Base-by-base conservation (phyloP, 2,888 invertebrate species). In the Cepaea hortensis region DNA sequence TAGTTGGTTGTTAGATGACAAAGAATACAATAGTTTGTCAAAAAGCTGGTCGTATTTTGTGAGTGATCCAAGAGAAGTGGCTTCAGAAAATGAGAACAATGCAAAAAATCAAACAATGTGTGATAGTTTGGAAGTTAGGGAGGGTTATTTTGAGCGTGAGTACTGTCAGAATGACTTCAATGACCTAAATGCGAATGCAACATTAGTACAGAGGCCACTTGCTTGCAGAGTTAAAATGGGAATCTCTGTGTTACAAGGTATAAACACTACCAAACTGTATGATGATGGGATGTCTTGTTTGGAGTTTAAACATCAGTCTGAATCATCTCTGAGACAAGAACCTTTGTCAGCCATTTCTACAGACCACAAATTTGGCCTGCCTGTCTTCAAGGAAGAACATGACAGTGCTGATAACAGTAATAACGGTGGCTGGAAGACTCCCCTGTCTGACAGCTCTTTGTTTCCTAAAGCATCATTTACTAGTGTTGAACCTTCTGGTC, bases 61-160 rank as follows among this genome's bases (percentile, higher is more conserved):
- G 20, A 65, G 65, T 35, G 68, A 81, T n/a, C 18, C 46, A 68
- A 55, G 18, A 20, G 50, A 18, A 50, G 20, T 11, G 13, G 6
- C 6, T 23, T n/a, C 3, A 7, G 15, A 15, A 5, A 68, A 18
- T 18, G 68, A 55, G 20, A 9, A 55, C 11, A 55, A 55, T n/a
- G 2, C 15, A 11, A 11, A 61, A n/a, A 77, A 23, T 46, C 18
- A 13, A 46, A 48, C 2, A 0, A 20, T 9, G 20, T 4, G 18
- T 55, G n/a, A n/a, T 62, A 55, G 62, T 55, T 48, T n/a, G 20
- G 75, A 2, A 9, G 0, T n/a, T 65, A 68, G 61, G 4, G 77
- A 79, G 2, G 76, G 84, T 46, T 84, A 76, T n/a, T 84, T 76
- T 65, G 76, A 84, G 48, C 76, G 65, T 75, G 84, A 84, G 35